Base-by-base conservation (phyloP, 1,140 invertebrate species). In the Aphidius ervi region DNA sequence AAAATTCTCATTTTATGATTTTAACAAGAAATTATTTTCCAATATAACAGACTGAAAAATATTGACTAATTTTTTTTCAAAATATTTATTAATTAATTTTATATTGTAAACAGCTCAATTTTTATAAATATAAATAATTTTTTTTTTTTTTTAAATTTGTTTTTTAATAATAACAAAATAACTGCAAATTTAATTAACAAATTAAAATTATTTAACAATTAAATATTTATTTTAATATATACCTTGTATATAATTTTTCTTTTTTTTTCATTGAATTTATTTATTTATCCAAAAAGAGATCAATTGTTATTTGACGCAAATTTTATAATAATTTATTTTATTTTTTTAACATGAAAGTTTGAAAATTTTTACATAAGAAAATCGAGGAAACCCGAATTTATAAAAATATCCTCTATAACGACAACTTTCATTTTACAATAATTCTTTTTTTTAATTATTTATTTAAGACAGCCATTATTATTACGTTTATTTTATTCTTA, bases 171-270 rank as follows among this genome's bases (percentile, higher is more conserved):
- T 59, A 50, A 37, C 55, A 55, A 56, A 59, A 49, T 49, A 58
- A 54, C 43, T 45, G 41, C 47, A 63, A 47, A 49, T 56, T 55
- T 49, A 63, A 60, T 56, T 39, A 40, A 42, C 52, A n/a, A 53
- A 64, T 64, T 63, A 64, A 61, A 60, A 61, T 58, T 58, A 64
- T 61, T 61, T 50, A 61, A 64, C 60, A 57, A 49, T 62, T 40
- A 62, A 62, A 57, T 57, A 62, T 52, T 52, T 23, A 45, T 43
- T 43, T 31, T 31, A 31, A 31, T 57, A 9, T 49, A 45, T 40
- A 42, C 40, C 56, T 50, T 49, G 9, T 31, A 39, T 52, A 58
- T 46, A 40, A 41, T 50, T 53, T 40, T 31, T 41, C 7, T 47
- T 5, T 42, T 49, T 31, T 49, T 41, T n/a, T 6, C 16, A 62